phyloP scores from a whole-genome alignment of 2,888 invertebrate genomes.

The Chrysotoxum bicinctum region DNA sequence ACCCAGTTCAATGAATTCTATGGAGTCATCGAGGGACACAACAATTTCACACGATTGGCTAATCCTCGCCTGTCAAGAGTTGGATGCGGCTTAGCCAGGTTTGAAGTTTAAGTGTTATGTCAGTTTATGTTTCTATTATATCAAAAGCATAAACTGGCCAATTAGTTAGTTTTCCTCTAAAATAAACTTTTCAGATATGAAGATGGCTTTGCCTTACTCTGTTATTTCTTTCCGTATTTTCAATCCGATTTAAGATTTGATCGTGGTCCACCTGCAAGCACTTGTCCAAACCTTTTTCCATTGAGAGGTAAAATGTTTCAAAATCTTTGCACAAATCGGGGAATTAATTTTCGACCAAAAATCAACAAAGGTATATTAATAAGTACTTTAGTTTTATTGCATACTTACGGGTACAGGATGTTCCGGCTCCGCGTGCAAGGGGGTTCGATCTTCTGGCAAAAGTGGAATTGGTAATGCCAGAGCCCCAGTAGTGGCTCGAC shows the following conservation, averaged over 20 bases:
- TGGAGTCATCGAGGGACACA: constrained; percentile 47
- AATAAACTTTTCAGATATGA: constrained; percentile 22
- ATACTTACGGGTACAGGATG: constrained; percentile 82
- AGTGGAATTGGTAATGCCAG: constrained; percentile 81
- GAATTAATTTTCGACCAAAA: background rate
- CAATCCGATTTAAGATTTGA: constrained; percentile 21
- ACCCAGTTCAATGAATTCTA: background rate
- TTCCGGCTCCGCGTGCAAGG: constrained; percentile 82
- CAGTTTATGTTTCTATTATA: background rate
- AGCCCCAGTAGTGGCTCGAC: constrained; percentile 77
- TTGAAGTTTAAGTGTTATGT: background rate
- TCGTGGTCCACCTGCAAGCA: constrained; percentile 44
- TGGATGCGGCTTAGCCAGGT: constrained; percentile 72
- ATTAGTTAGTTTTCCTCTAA: background rate
- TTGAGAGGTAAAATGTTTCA: constrained; percentile 53
- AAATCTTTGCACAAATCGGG: constrained; percentile 63
- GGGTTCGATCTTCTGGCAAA: constrained; percentile 78
- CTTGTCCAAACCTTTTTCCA: constrained; percentile 69
- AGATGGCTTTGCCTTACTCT: constrained; percentile 56
- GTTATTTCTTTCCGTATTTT: constrained; percentile 69
- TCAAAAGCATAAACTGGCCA: background rate
- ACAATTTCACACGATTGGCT: constrained; percentile 72
- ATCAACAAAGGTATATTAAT: background rate
- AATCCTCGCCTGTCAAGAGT: constrained; percentile 42
- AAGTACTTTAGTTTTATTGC: background rate